phyloP scores from a whole-genome alignment of 2,113 vertebrate genomes.

The Colinus virginianus region DNA sequence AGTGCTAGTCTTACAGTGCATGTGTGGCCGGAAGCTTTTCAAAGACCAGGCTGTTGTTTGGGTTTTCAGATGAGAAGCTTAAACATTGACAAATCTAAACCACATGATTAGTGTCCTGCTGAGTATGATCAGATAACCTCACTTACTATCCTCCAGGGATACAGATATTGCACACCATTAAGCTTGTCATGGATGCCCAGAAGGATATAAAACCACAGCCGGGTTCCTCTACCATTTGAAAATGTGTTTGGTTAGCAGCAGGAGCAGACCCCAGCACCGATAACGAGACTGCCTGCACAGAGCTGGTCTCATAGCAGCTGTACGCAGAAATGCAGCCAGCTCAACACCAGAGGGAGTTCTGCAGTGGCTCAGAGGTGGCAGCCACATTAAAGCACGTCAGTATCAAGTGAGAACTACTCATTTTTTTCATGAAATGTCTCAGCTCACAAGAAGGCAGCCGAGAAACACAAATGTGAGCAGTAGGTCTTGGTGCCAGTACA shows the following conservation, averaged over 20 bases:
- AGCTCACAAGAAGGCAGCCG: not conserved
- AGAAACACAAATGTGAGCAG: not conserved
- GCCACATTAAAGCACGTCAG: not conserved
- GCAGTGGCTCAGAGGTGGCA: rapidly evolving
- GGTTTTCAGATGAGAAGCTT: not conserved
- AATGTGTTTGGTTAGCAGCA: not conserved
- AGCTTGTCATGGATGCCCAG: not conserved
- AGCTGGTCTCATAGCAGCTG: not conserved
- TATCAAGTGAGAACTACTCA: not conserved
- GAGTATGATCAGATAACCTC: not conserved
- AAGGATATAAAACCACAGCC: not conserved
- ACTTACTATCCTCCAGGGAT: not conserved
- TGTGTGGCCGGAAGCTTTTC: constrained; percentile 14
- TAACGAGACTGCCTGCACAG: rapidly evolving
- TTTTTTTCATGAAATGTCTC: not conserved
- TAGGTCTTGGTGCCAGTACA: not conserved
- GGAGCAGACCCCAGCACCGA: not conserved
- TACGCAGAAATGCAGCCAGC: rapidly evolving
- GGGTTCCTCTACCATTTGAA: not conserved
- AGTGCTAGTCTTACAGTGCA: not conserved
- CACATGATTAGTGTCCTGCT: not conserved
- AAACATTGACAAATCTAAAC: not conserved
- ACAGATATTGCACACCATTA: constrained; percentile 18
- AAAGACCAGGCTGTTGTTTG: not conserved
- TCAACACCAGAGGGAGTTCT: not conserved